Evolutionary conservation across 2,113 vertebrate species (phyloP).

Genomic region (Lepidothrix coronata): DNA sequence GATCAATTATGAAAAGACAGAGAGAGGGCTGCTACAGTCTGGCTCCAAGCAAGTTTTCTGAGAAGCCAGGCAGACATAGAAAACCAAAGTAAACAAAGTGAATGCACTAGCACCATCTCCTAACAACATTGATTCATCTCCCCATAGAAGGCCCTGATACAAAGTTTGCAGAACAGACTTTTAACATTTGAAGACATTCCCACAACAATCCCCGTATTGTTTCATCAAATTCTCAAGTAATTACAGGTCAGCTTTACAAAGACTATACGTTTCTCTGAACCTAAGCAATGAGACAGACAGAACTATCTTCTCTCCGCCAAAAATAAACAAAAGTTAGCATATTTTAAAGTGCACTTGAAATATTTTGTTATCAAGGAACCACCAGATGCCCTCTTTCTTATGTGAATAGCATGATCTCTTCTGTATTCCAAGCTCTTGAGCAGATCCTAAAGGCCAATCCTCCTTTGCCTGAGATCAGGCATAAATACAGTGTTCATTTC

Average conservation of each 20-base stretch:
- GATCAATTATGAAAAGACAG: conserved; percentile 99
- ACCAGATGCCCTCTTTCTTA: not conserved
- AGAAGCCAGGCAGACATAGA: conserved; percentile 91
- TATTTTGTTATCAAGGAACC: conserved; percentile 53
- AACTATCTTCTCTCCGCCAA: not conserved
- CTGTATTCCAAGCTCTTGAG: not conserved
- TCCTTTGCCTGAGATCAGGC: not conserved
- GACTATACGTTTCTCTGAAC: conserved; percentile 14
- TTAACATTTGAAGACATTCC: conserved; percentile 74
- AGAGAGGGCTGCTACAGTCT: conserved; percentile 90
- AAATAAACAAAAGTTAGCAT: conserved; percentile 46
- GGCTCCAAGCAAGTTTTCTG: conserved; percentile 89
- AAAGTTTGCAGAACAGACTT: conserved; percentile 75
- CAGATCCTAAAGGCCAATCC: not conserved
- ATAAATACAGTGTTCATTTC: not conserved
- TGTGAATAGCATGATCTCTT: conserved; percentile 8
- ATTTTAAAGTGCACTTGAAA: conserved; percentile 38
- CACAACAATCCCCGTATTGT: conserved; percentile 60
- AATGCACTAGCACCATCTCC: conserved; percentile 88
- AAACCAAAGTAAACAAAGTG: conserved; percentile 97
- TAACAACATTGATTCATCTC: conserved; percentile 95
- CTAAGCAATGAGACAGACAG: not conserved
- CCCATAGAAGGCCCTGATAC: conserved; percentile 79
- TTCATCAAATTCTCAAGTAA: conserved; percentile 69
- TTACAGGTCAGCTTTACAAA: conserved; percentile 64